A percentile compares a stretch with the other conserved stretches of the same genome.
Evolutionary conservation across 1,140 invertebrate species (phyloP).

Genomic region (Chymomyza costata): DNA sequence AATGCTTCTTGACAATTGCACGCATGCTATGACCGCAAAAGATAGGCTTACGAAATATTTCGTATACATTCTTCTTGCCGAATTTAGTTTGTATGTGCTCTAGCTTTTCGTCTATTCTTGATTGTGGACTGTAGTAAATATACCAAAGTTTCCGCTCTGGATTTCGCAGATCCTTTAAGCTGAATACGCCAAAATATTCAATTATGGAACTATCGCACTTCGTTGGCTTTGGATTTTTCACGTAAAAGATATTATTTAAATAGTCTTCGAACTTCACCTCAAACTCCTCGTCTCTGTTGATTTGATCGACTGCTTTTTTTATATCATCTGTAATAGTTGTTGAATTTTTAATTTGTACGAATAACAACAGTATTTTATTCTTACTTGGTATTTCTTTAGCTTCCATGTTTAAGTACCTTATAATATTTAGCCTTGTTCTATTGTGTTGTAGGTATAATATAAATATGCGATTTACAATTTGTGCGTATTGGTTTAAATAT

Average conservation of each 20-base stretch:
- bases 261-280: slow-evolving; percentile 30
- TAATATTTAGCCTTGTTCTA: too few species aligned
- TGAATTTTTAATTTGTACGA: too few species aligned
- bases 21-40: slow-evolving; percentile 41
- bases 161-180: slow-evolving; percentile 26
- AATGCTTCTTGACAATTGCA: slow-evolving; percentile 40
- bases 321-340: too few species aligned
- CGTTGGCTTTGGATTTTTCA: slow-evolving; percentile 4
- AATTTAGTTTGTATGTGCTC: slow-evolving; percentile 43
- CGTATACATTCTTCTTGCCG: slow-evolving; percentile 53
- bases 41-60: slow-evolving; percentile 43
- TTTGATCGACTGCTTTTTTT: too few species aligned
- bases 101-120: slow-evolving; percentile 41
- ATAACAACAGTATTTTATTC: too few species aligned
- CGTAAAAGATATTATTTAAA: slow-evolving; percentile 31
- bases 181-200: slow-evolving; percentile 49
- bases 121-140: slow-evolving; percentile 33
- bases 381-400: too few species aligned
- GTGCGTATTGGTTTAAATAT: too few species aligned
- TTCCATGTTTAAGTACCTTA: too few species aligned
- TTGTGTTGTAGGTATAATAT: too few species aligned
- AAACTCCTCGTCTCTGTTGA: slow-evolving; percentile 22
- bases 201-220: slow-evolving; percentile 23
- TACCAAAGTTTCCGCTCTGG: slow-evolving; percentile 48
- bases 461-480: too few species aligned